Evolutionary conservation across 2,797 vertebrate species (phyloP).

Genomic region (Phalanger gymnotis): DNA sequence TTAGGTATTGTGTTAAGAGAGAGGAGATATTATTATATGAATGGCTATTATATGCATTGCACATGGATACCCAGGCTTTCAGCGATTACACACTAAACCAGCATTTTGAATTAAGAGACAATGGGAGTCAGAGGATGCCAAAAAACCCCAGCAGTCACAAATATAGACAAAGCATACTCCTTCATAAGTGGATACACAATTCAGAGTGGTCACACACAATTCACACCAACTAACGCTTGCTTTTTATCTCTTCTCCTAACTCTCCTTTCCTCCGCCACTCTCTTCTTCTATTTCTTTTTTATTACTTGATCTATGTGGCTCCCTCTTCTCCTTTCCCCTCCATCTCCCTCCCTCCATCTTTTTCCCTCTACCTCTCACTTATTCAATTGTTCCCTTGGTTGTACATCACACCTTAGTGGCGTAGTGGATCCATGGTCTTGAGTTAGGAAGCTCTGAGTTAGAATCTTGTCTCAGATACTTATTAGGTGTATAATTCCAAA

Average conservation of each 20-base stretch:
- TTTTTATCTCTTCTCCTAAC: not conserved
- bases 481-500: not conserved
- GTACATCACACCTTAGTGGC: not conserved
- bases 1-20: not conserved
- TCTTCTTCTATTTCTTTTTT: not conserved
- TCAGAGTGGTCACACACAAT: not conserved
- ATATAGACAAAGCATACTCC: not conserved
- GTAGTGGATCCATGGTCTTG: not conserved
- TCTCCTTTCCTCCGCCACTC: not conserved
- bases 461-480: not conserved
- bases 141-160: not conserved
- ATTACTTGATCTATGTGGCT: not conserved
- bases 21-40: not conserved
- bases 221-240: not conserved
- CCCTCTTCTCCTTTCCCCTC: not conserved
- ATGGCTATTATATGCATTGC: not conserved
- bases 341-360: not conserved
- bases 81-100: not conserved
- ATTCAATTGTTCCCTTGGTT: not conserved
- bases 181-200: not conserved
- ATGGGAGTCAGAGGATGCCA: not conserved
- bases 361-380: not conserved
- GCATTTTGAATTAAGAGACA: not conserved
- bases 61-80: not conserved
- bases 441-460: not conserved